These are phyloP conservation scores for Calliphora vicina DNA, from an alignment of 1,140 invertebrate genomes.

Conservation along the genomic window DNA sequence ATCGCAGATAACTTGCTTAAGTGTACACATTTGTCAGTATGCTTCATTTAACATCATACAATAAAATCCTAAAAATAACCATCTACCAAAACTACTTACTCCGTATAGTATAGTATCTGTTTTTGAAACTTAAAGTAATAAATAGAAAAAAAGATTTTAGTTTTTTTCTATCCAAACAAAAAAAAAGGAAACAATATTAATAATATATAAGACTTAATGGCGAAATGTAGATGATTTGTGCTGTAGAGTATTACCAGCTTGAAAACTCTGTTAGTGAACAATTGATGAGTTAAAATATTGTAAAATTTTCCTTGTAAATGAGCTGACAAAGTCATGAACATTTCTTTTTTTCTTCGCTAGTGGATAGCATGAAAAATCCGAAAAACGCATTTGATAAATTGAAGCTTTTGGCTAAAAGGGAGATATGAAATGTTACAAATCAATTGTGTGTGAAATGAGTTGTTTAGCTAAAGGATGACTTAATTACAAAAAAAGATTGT, in stretches of 20 bases:
- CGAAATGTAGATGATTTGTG: slow-evolving; percentile 14
- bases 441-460: background rate
- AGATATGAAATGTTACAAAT: background rate
- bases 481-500: background rate
- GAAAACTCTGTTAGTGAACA: background rate
- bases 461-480: background rate
- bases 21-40: slow-evolving; percentile 27
- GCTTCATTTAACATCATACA: slow-evolving; percentile 31
- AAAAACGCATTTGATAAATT: background rate
- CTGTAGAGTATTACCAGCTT: background rate
- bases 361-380: background rate
- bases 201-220: slow-evolving; percentile 16
- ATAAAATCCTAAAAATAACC: background rate
- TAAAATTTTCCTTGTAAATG: background rate
- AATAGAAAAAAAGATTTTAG: background rate
- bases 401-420: background rate
- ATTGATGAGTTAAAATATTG: background rate
- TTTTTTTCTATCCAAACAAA: background rate
- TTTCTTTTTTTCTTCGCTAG: background rate
- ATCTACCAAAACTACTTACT: background rate
- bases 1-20: slow-evolving; percentile 25
- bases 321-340: background rate
- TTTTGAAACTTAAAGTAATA: background rate
- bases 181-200: background rate
- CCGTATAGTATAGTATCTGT: background rate